Percentiles rank a stretch among this genome's conserved stretches.
Evolutionary conservation across 1,140 invertebrate genomes (phyloP).

Genomic region (Bombus waltoni): DNA sequence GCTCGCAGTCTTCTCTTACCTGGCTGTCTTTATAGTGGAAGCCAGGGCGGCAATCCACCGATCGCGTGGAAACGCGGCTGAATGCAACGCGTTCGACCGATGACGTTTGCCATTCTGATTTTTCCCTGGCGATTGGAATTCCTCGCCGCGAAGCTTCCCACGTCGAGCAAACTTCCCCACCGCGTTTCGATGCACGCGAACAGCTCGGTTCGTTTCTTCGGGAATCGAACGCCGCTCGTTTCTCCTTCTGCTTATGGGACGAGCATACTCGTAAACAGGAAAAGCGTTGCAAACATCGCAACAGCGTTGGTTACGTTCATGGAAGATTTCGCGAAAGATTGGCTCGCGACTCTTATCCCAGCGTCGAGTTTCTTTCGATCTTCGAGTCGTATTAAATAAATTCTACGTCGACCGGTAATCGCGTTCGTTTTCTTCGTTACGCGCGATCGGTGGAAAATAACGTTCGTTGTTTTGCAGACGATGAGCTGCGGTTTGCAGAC

Average conservation of each 20-base stretch:
- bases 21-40: background rate
- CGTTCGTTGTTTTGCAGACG: no score
- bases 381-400: constrained; percentile 36
- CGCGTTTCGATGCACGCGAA: background rate
- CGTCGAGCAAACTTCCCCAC: background rate
- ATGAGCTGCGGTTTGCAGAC: no score
- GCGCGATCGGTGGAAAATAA: no score
- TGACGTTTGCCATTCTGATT: constrained; percentile 24
- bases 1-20: constrained; percentile 16
- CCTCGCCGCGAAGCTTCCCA: background rate
- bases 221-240: background rate
- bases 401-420: background rate
- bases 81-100: background rate
- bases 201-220: background rate
- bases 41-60: constrained; percentile 28
- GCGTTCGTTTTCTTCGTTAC: no score
- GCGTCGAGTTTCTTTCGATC: constrained; percentile 7
- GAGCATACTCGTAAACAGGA: background rate
- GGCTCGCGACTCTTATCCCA: constrained; percentile 7
- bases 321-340: constrained; percentile 60
- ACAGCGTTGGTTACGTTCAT: constrained; percentile 18
- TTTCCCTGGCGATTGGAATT: background rate
- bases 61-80: background rate
- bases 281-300: background rate
- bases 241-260: no score